Conservation (phyloP, 2,888 invertebrate species). For the Epinotia bilunana region DNA sequence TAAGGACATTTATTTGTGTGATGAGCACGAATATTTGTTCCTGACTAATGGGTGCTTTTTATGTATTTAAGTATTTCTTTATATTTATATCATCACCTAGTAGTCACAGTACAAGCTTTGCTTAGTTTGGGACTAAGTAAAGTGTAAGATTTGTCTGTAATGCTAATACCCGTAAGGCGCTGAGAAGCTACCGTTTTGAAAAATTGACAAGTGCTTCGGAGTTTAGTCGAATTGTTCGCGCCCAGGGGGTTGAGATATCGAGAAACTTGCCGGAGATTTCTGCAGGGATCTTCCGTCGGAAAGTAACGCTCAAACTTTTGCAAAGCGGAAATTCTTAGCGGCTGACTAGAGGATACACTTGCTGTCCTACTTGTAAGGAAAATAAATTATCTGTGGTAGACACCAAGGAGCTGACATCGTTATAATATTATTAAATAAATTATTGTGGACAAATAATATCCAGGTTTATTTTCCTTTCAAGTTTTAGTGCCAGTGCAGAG, state of each 20-base stretch:
- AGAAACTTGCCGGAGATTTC: slow-evolving; percentile 28
- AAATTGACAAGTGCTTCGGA: slow-evolving; percentile 16
- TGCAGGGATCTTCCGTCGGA: slow-evolving; percentile 34
- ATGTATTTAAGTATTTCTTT: too few species aligned
- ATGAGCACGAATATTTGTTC: too few species aligned
- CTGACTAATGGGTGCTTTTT: too few species aligned
- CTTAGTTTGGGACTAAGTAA: too few species aligned
- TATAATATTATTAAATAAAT: background rate
- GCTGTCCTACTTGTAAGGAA: background rate
- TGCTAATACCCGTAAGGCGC: background rate
- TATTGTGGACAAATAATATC: too few species aligned
- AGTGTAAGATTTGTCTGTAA: background rate
- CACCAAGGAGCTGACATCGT: background rate
- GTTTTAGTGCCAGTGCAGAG: too few species aligned
- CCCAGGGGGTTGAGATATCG: slow-evolving; percentile 25
- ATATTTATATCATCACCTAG: too few species aligned
- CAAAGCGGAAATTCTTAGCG: slow-evolving; percentile 27
- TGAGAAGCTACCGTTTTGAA: background rate
- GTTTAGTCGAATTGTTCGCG: slow-evolving; percentile 20
- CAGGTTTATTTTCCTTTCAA: too few species aligned
- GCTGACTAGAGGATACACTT: slow-evolving; percentile 29
- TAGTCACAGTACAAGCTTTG: too few species aligned
- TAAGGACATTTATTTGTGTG: too few species aligned
- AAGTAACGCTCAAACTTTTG: slow-evolving; percentile 27
- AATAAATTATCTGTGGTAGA: background rate